Evolutionary conservation across 1,140 invertebrate species (phyloP), one percentile per base, ranked within the genome.

Genomic region (Prorops nasuta): DNA sequence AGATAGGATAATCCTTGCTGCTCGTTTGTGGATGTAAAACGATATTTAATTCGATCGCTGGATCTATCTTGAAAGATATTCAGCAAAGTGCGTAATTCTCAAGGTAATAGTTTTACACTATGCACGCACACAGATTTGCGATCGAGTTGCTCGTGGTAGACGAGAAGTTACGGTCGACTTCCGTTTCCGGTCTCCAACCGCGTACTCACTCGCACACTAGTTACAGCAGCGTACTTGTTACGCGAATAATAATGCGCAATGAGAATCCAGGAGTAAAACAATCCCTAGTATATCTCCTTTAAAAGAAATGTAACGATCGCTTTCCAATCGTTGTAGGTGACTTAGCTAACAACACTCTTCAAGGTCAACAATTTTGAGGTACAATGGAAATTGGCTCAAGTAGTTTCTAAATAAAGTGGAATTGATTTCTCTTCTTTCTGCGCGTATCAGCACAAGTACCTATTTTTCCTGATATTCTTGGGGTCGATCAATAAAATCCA

Each of bases 401-500:
- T 44, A 28, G 42, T 41, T 40, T 46, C 40, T 45, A 54, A 44
- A n/a, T n/a, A n/a, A 58, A 63, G 53, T 59, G 52, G 52, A 44
- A 63, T 53, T 47, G 45, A 32, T 41, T 49, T 55, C 60, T 48
- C 45, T 58, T 58, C 54, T 51, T 34, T 60, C 51, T 54, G 49
- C 37, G 58, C 48, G 43, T 57, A 63, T 65, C 49, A 60, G 54
- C 60, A 51, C 20, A n/a, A n/a, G 45, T 54, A 54, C 49, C 51
- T 60, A 53, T 63, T 53, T 56, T 51, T 44, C 44, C 54, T 53
- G 47, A 44, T 40, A 47, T 53, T 51, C 51, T 57, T 46, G 43
- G 37, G 44, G 59, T n/a, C n/a, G n/a, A 60, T 60, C 58, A 45
- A 60, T 60, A 60, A n/a, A n/a, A n/a, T n/a, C n/a, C n/a, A n/a